phyloP scores from a whole-genome alignment of 2,113 vertebrate genomes.

The Harpagus bidentatus region DNA sequence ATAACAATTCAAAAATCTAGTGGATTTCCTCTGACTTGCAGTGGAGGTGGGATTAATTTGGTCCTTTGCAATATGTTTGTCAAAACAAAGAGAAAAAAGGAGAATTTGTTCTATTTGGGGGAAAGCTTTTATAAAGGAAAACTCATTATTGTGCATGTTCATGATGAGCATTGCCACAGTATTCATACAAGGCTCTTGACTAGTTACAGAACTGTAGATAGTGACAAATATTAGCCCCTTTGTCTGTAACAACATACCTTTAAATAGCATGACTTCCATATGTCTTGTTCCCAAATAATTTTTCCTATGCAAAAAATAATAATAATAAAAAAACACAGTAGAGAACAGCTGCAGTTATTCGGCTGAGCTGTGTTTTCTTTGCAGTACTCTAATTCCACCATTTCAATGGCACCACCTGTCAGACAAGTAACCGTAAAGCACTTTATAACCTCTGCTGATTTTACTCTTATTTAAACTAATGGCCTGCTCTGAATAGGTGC shows the following conservation, averaged over 20 bases:
- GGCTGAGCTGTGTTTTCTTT: neutral
- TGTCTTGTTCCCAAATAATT: neutral
- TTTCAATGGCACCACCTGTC: neutral
- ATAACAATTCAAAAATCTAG: neutral
- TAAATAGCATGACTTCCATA: neutral
- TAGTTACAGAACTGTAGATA: neutral
- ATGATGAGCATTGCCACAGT: neutral
- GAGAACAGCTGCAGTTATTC: neutral
- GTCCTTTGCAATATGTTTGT: neutral
- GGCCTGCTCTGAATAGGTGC: neutral
- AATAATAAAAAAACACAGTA: neutral
- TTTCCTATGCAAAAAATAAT: accelerated
- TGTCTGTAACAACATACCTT: neutral
- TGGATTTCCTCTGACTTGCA: neutral
- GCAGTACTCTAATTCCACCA: neutral
- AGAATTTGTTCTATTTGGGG: neutral
- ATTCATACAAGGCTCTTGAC: neutral
- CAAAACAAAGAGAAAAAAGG: neutral
- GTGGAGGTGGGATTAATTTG: neutral
- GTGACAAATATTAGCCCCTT: neutral
- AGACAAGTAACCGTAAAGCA: neutral
- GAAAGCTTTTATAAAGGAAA: neutral
- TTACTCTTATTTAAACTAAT: neutral
- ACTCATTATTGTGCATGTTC: neutral
- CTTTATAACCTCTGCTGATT: neutral